Evolutionary conservation across 1,140 invertebrate genomes (phyloP), one percentile per base, ranked within the genome.

Genomic region (Linepithema humile): DNA sequence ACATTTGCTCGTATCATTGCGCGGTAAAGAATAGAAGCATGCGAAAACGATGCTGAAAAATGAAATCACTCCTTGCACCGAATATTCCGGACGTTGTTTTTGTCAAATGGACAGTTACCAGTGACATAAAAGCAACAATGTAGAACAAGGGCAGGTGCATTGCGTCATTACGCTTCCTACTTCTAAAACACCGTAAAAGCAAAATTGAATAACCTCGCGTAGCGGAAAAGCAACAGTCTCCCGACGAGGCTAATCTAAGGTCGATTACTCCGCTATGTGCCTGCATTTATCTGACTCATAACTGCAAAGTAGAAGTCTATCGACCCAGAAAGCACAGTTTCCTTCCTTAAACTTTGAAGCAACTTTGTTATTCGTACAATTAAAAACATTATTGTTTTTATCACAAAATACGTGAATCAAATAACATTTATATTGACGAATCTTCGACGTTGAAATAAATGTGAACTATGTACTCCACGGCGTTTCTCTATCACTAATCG

Each of bases 71-170:
- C 3, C 26, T n/a, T 67, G 9, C 32, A 35, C n/a, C 32, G 7
- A 80, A 55, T 80, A 69, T 69, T 15, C 17, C 23, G 50, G n/a
- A 1, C 23, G 29, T 69, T 55, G 32, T 78, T 69, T 69, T 78
- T 78, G 23, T 29, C 45, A 32, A 12, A 3, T 35, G 23, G 40
- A 53, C 10, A 29, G 7, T 20, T 17, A n/a, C 12, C 6, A 12
- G n/a, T 40, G 64, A 23, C 17, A 64, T 50, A 62, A 84, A 43
- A 80, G 50, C 48, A 38, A 77, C 50, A 23, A 88, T 88, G 20
- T 88, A 45, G 87, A 88, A 85, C 87, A 88, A 88, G 87, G 87
- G 50, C 75, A 85, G 12, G 7, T 40, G 40, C 23, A 48, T 88
- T 82, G 50, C 70, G 48, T 40, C 69, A 88, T 3, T 1, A 9